Percentiles rank a stretch among this genome's conserved stretches.
Evolutionary conservation across 2,888 invertebrate genomes (phyloP).

Genomic region (Thymelicus acteon): DNA sequence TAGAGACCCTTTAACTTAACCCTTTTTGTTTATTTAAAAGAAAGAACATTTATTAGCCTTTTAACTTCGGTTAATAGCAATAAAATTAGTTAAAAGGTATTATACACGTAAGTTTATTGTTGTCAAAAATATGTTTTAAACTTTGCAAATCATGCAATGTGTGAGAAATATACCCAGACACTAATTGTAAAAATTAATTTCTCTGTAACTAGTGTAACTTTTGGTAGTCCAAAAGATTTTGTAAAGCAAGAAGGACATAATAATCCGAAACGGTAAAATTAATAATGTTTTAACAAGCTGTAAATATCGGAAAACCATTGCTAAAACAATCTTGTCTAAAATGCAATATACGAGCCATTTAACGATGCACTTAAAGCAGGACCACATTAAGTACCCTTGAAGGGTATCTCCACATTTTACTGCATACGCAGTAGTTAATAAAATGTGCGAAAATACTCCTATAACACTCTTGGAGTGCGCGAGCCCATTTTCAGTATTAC

Average conservation of each 20-base stretch:
- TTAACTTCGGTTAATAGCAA: no score
- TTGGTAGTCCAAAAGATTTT: no score
- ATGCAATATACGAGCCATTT: conserved; percentile 48
- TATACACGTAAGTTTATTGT: no score
- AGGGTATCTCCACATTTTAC: conserved; percentile 49
- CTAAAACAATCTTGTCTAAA: conserved; percentile 10
- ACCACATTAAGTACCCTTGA: conserved; percentile 51
- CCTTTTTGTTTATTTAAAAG: no score
- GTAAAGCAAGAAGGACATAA: neutral
- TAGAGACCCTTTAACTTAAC: no score
- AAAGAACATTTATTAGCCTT: no score
- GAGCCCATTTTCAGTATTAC: neutral
- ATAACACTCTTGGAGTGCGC: conserved; percentile 10
- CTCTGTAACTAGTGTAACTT: no score
- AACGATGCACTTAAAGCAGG: conserved; percentile 41
- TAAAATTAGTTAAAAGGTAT: no score
- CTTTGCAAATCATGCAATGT: no score
- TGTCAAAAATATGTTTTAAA: no score
- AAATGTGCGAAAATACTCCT: conserved; percentile 49
- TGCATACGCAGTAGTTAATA: conserved; percentile 49
- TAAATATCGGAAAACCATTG: conserved; percentile 9
- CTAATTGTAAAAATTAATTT: no score
- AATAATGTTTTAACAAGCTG: neutral
- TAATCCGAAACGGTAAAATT: neutral
- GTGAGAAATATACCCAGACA: no score